These are phyloP conservation scores for Microcebus tavaratra DNA, from an alignment of 2,113 vertebrate species.

Conservation along the genomic window DNA sequence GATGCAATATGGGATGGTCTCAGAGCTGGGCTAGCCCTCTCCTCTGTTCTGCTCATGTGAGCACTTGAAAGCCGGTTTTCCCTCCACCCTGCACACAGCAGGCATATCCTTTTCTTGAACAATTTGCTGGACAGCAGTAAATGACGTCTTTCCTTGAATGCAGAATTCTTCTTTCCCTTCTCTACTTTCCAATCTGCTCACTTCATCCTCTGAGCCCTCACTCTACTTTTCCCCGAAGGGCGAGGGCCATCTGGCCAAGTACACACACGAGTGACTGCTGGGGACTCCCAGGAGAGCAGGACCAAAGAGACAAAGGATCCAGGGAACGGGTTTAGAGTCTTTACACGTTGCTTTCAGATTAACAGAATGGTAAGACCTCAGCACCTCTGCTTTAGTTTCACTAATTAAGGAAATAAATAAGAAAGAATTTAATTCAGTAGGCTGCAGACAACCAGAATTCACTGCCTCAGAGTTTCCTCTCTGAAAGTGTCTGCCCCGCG, in stretches of 20 bases:
- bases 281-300: neutral
- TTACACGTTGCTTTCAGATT: neutral
- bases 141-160: neutral
- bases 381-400: neutral
- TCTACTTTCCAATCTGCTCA: neutral
- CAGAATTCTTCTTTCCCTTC: neutral
- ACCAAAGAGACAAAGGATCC: neutral
- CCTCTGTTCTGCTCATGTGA: conserved; percentile 72
- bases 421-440: neutral
- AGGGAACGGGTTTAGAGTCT: neutral
- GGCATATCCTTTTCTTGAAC: conserved; percentile 52
- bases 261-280: neutral
- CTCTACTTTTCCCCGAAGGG: neutral
- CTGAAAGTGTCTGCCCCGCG: neutral
- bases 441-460: neutral
- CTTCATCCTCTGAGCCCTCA: neutral
- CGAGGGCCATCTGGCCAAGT: neutral
- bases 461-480: neutral
- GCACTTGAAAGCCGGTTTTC: conserved; percentile 58
- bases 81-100: neutral
- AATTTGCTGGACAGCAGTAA: neutral
- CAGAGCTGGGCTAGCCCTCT: conserved; percentile 49
- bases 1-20: conserved; percentile 30
- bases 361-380: neutral
- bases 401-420: neutral